Conservation (phyloP, 2,888 invertebrate genomes). For the Diploptera punctata region DNA sequence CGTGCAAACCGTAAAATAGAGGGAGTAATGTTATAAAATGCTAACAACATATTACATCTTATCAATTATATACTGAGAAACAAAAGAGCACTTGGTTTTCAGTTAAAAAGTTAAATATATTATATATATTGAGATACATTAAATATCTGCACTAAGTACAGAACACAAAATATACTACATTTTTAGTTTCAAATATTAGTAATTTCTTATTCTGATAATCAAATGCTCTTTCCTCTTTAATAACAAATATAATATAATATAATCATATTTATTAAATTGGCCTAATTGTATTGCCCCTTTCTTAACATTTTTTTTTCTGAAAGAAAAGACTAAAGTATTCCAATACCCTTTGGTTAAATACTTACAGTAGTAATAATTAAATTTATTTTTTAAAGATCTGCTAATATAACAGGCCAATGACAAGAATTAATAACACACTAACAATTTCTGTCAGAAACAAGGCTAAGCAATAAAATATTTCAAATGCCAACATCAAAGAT, state of each 20-base stretch:
- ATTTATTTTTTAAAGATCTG: not conserved
- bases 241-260: not conserved
- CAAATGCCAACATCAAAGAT: not conserved
- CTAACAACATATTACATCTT: not conserved
- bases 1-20: too few relatives aligned
- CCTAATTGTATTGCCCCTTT: too few relatives aligned
- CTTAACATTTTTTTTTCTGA: too few relatives aligned
- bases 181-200: not conserved
- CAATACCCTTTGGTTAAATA: not conserved
- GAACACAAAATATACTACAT: not conserved
- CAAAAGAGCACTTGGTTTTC: not conserved
- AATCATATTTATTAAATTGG: too few relatives aligned
- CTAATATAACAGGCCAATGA: not conserved
- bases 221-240: constrained; percentile 5
- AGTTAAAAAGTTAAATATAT: not conserved
- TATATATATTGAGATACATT: too few relatives aligned
- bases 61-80: not conserved
- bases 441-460: constrained; percentile 1
- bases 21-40: too few relatives aligned
- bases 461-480: constrained; percentile 9
- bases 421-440: not conserved
- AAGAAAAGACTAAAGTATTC: too few relatives aligned
- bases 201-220: not conserved
- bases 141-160: not conserved
- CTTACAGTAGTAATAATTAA: not conserved